A percentile compares a stretch with the other conserved stretches of the same genome.
Evolutionary conservation across 2,113 vertebrate genomes (phyloP).

Genomic region (Pteronura brasiliensis): DNA sequence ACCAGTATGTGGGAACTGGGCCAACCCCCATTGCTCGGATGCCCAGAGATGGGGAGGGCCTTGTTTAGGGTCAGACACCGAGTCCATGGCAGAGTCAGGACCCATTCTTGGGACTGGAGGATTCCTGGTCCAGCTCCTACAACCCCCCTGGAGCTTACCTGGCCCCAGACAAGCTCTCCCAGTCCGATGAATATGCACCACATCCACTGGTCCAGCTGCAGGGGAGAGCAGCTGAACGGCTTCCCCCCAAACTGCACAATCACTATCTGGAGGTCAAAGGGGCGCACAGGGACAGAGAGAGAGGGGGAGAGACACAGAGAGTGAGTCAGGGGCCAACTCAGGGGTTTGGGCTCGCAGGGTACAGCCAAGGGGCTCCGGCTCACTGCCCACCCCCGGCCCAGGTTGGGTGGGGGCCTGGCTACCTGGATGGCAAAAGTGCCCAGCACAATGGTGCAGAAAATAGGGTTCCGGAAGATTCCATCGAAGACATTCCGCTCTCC

Average conservation of each 20-base stretch:
- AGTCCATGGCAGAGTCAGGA: neutral
- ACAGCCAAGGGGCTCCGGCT: rapidly evolving
- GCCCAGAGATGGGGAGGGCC: neutral
- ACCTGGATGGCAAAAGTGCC: slow-evolving; percentile 97
- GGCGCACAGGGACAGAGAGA: neutral
- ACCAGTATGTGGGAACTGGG: neutral
- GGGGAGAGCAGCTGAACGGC: slow-evolving; percentile 96
- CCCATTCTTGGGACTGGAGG: neutral
- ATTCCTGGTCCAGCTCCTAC: neutral
- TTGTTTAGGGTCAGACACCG: neutral
- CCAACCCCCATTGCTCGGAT: neutral
- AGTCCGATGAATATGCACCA: slow-evolving; percentile 98
- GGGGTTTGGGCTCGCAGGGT: neutral
- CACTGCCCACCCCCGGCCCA: neutral
- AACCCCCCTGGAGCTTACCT: slow-evolving; percentile 86
- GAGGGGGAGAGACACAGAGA: neutral
- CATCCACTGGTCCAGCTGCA: slow-evolving; percentile 97
- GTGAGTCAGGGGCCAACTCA: neutral
- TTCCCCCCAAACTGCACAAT: slow-evolving; percentile 99
- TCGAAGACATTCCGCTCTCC: slow-evolving; percentile 98
- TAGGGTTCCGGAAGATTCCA: slow-evolving; percentile 97
- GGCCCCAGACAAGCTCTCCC: slow-evolving; percentile 98
- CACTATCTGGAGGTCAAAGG: slow-evolving; percentile 87
- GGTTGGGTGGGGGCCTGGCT: slow-evolving; percentile 5
- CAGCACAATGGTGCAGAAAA: slow-evolving; percentile 97